These are phyloP conservation scores for Lasiurus borealis DNA, from an alignment of 2,113 vertebrate species.

Conservation along the genomic window DNA sequence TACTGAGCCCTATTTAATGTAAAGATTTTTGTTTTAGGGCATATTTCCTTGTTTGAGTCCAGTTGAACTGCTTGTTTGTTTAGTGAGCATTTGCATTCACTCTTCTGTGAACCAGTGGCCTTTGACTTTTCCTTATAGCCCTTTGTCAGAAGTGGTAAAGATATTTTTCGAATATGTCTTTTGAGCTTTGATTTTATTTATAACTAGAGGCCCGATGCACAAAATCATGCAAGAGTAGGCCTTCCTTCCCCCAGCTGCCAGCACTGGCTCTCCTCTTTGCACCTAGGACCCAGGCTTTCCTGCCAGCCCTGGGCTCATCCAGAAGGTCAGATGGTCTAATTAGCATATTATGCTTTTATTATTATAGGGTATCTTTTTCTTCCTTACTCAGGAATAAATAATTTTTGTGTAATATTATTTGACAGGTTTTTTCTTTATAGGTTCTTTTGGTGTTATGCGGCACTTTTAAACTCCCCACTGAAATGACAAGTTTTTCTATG, in stretches of 20 bases:
- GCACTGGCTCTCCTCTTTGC: too few species aligned
- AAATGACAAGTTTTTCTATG: not conserved
- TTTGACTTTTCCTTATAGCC: not conserved
- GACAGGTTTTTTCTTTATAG: not conserved
- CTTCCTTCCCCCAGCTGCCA: too few species aligned
- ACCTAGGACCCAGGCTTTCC: too few species aligned
- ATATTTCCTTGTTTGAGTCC: not conserved
- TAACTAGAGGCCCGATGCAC: not conserved
- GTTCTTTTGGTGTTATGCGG: not conserved
- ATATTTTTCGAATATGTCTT: not conserved
- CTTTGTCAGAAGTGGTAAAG: not conserved
- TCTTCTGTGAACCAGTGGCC: not conserved
- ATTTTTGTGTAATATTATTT: not conserved
- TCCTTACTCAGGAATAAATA: not conserved
- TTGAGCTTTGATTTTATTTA: conserved; percentile 33
- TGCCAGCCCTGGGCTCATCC: too few species aligned
- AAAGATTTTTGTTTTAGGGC: not conserved
- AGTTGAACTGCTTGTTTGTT: not conserved
- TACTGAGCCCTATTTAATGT: not conserved
- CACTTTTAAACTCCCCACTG: too few species aligned
- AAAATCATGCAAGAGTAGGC: too few species aligned
- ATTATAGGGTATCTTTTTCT: not conserved
- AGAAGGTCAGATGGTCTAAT: too few species aligned
- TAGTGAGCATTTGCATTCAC: not conserved
- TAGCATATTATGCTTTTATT: too few species aligned